Conservation (phyloP, 37 sponge, comb jelly and placozoan genomes). For the Spongilla lacustris region DNA sequence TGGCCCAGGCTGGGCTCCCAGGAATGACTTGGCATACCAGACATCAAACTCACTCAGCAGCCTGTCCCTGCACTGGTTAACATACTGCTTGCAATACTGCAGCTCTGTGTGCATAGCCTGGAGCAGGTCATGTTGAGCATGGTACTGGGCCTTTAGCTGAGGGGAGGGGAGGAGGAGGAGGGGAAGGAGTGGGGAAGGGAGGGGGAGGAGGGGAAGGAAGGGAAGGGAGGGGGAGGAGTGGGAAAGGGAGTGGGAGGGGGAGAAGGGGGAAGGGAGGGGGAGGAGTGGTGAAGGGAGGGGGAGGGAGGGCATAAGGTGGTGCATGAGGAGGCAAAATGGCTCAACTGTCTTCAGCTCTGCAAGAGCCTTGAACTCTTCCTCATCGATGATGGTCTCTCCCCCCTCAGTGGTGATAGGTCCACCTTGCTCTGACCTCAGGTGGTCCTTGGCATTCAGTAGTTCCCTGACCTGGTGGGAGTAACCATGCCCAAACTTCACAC, state of each 20-base stretch:
- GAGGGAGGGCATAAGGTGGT: too few relatives aligned
- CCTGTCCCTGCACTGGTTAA: slow-evolving; percentile 78
- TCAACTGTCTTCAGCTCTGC: slow-evolving; percentile 60
- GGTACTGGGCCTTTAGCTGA: slow-evolving; percentile 81
- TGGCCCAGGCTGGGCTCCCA: slow-evolving; percentile 15
- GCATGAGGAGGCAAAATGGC: not conserved
- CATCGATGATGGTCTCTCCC: slow-evolving; percentile 76
- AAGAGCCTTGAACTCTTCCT: slow-evolving; percentile 77
- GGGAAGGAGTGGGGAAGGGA: not conserved
- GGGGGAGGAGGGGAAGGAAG: not conserved
- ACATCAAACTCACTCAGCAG: slow-evolving; percentile 87
- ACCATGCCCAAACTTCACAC: too few relatives aligned
- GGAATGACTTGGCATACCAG: slow-evolving; percentile 82
- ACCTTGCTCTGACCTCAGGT: not conserved
- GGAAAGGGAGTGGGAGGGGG: not conserved
- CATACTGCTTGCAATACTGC: slow-evolving; percentile 79
- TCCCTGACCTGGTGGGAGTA: slow-evolving; percentile 4
- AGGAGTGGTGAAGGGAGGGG: too few relatives aligned
- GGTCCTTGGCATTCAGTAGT: not conserved
- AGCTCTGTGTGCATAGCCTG: slow-evolving; percentile 60
- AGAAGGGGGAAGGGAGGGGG: not conserved
- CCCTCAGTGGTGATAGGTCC: slow-evolving; percentile 42
- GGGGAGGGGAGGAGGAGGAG: not conserved
- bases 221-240: not conserved
- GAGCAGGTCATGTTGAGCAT: slow-evolving; percentile 46